phyloP scores from a whole-genome alignment of 2,888 invertebrate species.

The Cantharis flavilabris region DNA sequence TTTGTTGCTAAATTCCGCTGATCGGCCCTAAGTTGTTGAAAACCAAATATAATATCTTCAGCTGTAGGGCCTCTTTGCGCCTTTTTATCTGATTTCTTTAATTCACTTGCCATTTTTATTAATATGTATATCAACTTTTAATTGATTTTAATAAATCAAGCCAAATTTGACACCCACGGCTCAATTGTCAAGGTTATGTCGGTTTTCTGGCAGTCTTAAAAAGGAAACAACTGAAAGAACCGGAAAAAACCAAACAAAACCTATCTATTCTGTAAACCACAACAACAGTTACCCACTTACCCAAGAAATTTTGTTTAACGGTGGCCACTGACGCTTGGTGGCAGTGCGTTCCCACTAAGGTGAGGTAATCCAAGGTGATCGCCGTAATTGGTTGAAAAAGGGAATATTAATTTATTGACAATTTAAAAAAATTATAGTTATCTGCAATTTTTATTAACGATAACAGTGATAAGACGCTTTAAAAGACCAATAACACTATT shows the following conservation, averaged over 20 bases:
- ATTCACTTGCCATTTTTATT: slow-evolving; percentile 52
- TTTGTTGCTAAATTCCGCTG: slow-evolving; percentile 86
- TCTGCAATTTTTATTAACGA: background rate
- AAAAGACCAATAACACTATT: background rate
- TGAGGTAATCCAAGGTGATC: too few relatives aligned
- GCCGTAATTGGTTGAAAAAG: too few relatives aligned
- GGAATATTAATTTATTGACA: background rate
- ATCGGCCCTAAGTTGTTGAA: slow-evolving; percentile 85
- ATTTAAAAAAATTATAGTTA: background rate
- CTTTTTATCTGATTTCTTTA: slow-evolving; percentile 52
- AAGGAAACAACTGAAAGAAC: background rate
- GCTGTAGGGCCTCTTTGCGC: slow-evolving; percentile 60
- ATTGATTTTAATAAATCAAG: background rate
- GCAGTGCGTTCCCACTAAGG: background rate
- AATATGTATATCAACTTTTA: background rate
- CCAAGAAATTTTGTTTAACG: background rate
- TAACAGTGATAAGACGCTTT: background rate
- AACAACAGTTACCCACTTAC: background rate
- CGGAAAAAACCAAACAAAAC: background rate
- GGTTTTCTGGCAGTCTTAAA: background rate
- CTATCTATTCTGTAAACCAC: too few relatives aligned
- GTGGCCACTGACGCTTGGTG: background rate
- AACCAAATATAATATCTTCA: slow-evolving; percentile 85
- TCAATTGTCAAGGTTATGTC: background rate
- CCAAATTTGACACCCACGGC: background rate